Percentiles rank a stretch among this genome's conserved stretches.
phyloP scores from a whole-genome alignment of 1,140 invertebrate genomes.

The Zophobas morio region DNA sequence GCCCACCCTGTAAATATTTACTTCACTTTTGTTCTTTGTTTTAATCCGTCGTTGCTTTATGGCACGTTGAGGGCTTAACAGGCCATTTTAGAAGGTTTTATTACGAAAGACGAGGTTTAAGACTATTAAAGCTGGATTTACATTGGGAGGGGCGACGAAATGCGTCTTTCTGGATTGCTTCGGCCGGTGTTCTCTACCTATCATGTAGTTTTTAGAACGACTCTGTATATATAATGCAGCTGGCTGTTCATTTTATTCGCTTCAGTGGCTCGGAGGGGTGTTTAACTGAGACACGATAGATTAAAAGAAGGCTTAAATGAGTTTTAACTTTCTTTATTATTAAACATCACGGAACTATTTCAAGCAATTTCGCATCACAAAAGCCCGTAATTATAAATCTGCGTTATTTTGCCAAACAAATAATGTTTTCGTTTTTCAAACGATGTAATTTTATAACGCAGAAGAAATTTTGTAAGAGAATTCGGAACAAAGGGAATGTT shows the following conservation, averaged over 20 bases:
- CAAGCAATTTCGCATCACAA: too few relatives aligned
- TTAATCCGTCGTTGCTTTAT: background rate
- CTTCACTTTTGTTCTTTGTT: background rate
- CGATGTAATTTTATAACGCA: too few relatives aligned
- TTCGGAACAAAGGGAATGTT: background rate
- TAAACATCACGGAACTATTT: background rate
- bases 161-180: background rate
- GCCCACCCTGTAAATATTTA: background rate
- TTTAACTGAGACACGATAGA: slow-evolving; percentile 1
- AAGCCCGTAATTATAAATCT: too few relatives aligned
- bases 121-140: background rate
- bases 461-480: too few relatives aligned
- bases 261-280: background rate
- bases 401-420: too few relatives aligned
- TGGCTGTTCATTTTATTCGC: slow-evolving; percentile 36
- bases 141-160: background rate
- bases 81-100: background rate
- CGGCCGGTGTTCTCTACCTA: slow-evolving; percentile 21
- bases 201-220: slow-evolving; percentile 44
- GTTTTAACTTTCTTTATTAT: background rate
- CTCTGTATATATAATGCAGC: slow-evolving; percentile 5
- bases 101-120: background rate
- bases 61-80: background rate
- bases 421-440: too few relatives aligned
- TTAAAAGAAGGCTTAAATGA: background rate